These are phyloP conservation scores for Prosopocoilus inquinatus DNA, from an alignment of 2,888 invertebrate genomes.

Conservation along the genomic window DNA sequence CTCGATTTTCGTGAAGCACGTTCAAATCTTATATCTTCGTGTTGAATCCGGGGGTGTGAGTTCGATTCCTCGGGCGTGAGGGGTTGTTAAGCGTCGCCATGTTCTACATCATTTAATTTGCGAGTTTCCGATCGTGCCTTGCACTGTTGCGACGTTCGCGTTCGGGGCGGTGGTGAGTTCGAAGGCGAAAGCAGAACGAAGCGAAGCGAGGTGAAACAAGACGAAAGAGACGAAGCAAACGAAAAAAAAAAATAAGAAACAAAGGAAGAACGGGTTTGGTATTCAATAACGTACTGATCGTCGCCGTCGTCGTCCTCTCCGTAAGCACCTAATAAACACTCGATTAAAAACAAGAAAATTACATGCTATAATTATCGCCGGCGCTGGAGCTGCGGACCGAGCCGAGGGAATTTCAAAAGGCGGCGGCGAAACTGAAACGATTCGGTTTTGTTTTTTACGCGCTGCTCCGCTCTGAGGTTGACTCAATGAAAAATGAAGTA, in stretches of 20 bases:
- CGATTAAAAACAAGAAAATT: slow-evolving; percentile 20
- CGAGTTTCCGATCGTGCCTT: no score
- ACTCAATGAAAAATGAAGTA: slow-evolving; percentile 48
- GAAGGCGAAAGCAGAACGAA: background rate
- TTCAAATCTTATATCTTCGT: no score
- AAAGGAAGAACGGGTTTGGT: background rate
- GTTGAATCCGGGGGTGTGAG: no score
- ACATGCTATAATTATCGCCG: slow-evolving; percentile 16
- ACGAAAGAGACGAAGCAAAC: background rate
- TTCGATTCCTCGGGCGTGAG: no score
- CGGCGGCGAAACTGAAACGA: slow-evolving; percentile 32
- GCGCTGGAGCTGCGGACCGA: background rate
- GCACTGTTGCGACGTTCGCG: background rate
- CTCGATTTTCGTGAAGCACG: no score
- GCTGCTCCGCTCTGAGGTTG: slow-evolving; percentile 34
- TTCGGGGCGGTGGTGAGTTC: background rate
- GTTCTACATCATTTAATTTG: no score
- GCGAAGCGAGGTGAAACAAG: background rate
- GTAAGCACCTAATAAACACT: slow-evolving; percentile 3
- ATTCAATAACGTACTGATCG: background rate
- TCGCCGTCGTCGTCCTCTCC: background rate
- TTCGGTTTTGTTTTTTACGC: slow-evolving; percentile 30
- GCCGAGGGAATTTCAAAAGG: slow-evolving; percentile 19
- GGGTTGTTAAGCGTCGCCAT: no score
- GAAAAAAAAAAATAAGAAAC: background rate